These are phyloP conservation scores for Mamestra configurata DNA, from an alignment of 1,140 invertebrate species.

Conservation along the genomic window DNA sequence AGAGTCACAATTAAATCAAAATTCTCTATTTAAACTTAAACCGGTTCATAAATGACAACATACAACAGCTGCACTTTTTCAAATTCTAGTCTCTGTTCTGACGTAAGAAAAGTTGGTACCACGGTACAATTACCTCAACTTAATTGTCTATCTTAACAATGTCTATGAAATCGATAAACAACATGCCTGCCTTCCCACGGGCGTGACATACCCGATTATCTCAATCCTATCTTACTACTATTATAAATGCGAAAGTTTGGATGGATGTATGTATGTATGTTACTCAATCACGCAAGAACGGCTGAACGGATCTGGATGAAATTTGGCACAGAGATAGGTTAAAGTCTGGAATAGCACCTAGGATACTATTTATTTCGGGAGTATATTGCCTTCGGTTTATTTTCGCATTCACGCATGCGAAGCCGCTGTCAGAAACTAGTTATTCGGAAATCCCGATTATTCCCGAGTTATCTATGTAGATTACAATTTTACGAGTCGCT, in stretches of 20 bases:
- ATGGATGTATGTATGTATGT: too few species aligned
- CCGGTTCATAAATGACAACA: background rate
- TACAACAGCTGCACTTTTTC: background rate
- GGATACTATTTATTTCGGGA: too few species aligned
- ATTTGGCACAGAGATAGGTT: too few species aligned
- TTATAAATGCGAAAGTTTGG: too few species aligned
- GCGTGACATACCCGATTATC: conserved; percentile 55
- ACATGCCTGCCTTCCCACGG: conserved; percentile 45
- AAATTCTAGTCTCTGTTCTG: too few species aligned
- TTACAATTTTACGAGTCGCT: background rate
- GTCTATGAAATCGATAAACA: conserved; percentile 39
- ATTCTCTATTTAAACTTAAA: background rate
- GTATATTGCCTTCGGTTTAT: too few species aligned
- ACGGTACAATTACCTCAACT: background rate
- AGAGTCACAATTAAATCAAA: too few species aligned
- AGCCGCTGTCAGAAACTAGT: too few species aligned
- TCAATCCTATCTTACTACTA: background rate
- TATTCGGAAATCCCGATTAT: background rate
- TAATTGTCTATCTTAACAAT: conserved; percentile 38
- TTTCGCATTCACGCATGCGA: too few species aligned
- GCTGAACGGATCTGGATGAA: too few species aligned
- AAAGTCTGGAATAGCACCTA: too few species aligned
- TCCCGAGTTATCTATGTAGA: conserved; percentile 44
- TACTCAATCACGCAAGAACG: too few species aligned
- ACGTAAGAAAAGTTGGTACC: background rate